Evolutionary conservation across 2,797 vertebrate genomes (phyloP).

Genomic region (Orientallactaga sibirica): DNA sequence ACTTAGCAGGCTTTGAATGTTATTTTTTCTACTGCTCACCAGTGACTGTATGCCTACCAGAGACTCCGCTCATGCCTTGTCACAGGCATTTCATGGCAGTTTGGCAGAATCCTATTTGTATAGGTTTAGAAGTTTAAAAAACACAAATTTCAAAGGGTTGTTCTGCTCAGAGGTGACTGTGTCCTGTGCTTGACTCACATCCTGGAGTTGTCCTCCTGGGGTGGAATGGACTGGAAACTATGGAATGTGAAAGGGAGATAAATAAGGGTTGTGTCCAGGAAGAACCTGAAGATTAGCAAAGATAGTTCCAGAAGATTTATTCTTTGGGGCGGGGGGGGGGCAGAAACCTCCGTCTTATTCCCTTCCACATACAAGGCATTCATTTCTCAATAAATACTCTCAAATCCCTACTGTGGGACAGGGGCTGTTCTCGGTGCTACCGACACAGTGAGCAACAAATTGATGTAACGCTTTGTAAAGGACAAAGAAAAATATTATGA

Average conservation of each 20-base stretch:
- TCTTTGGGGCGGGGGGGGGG: neutral
- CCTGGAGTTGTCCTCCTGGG: neutral
- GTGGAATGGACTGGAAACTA: neutral
- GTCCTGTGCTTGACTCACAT: neutral
- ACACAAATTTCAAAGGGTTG: neutral
- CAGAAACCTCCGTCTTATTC: neutral
- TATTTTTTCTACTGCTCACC: neutral
- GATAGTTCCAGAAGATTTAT: slow-evolving; percentile 13
- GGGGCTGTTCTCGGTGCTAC: neutral
- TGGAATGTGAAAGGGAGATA: slow-evolving; percentile 56
- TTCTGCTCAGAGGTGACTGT: neutral
- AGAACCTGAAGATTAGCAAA: slow-evolving; percentile 6
- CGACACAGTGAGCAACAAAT: neutral
- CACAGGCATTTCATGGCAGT: neutral
- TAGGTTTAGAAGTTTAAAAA: neutral
- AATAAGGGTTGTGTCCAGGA: neutral
- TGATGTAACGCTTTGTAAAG: neutral
- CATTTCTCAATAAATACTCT: slow-evolving; percentile 33
- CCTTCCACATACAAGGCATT: slow-evolving; percentile 26
- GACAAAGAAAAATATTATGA: slow-evolving; percentile 33
- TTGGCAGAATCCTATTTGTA: slow-evolving; percentile 30
- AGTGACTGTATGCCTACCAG: neutral
- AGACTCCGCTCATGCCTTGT: neutral
- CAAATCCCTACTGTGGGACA: neutral
- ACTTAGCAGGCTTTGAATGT: neutral